phyloP scores from a whole-genome alignment of 2,888 invertebrate genomes.

The Ectemnius lituratus region DNA sequence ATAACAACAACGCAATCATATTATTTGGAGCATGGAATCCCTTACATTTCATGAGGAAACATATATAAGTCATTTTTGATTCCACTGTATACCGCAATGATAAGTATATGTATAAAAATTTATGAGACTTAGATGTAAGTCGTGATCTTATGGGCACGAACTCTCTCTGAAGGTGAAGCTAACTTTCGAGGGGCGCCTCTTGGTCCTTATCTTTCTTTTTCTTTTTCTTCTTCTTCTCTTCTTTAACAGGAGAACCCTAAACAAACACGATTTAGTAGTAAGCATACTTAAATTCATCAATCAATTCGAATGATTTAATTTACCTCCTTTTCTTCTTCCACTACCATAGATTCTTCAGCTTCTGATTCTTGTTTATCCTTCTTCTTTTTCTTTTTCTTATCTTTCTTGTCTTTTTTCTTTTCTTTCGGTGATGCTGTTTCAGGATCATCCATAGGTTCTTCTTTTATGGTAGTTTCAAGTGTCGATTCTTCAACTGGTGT shows the following conservation, averaged over 20 bases:
- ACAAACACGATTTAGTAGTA: conserved; percentile 14
- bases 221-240: conserved; percentile 89
- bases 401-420: conserved; percentile 74
- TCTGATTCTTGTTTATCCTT: conserved; percentile 67
- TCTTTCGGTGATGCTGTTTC: conserved; percentile 75
- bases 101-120: no score
- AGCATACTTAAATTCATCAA: conserved; percentile 3
- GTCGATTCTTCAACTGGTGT: conserved; percentile 78
- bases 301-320: conserved; percentile 4
- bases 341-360: conserved; percentile 72
- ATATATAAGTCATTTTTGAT: no score
- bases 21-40: no score
- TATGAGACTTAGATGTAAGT: background rate
- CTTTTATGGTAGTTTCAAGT: conserved; percentile 84
- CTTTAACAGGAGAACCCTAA: conserved; percentile 77
- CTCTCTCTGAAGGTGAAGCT: background rate
- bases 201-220: conserved; percentile 55
- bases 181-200: conserved; percentile 40
- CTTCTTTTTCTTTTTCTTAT: conserved; percentile 76
- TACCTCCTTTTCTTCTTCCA: conserved; percentile 71
- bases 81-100: no score
- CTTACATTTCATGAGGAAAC: no score
- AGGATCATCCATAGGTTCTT: conserved; percentile 68
- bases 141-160: no score
- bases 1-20: no score